phyloP scores from a whole-genome alignment of 2,888 invertebrate species.

The Cetonia aurata region DNA sequence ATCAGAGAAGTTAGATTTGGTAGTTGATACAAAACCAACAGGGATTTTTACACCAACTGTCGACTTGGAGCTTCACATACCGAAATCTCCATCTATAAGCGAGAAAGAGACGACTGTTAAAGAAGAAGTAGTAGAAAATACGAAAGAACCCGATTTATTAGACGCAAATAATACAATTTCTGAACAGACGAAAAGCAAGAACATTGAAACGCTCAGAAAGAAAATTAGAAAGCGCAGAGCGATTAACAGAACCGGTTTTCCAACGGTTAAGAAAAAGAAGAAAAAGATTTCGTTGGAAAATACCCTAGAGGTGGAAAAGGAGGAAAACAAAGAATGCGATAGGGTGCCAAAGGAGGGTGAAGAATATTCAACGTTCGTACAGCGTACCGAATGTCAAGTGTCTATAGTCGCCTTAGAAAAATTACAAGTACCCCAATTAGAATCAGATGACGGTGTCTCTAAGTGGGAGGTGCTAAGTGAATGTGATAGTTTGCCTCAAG shows the following conservation, averaged over 20 bases:
- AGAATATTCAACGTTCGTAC: conserved; percentile 75
- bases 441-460: conserved; percentile 62
- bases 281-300: conserved; percentile 68
- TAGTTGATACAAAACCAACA: conserved; percentile 68
- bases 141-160: conserved; percentile 18
- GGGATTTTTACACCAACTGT: conserved; percentile 80
- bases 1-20: conserved; percentile 64
- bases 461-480: conserved; percentile 74
- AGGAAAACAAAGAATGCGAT: conserved; percentile 67
- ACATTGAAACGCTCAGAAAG: conserved; percentile 60
- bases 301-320: conserved; percentile 46
- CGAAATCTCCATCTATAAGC: conserved; percentile 9
- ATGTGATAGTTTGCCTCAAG: conserved; percentile 73
- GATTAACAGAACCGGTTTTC: conserved; percentile 90
- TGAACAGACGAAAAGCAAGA: conserved; percentile 32
- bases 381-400: conserved; percentile 71
- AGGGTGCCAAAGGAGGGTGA: conserved; percentile 79
- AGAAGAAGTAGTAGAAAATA: conserved; percentile 48
- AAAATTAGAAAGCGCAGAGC: conserved; percentile 77
- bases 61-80: conserved; percentile 71
- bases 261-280: conserved; percentile 85
- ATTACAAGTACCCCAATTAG: conserved; percentile 65
- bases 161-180: conserved; percentile 28
- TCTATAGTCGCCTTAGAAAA: conserved; percentile 75
- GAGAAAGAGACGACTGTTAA: conserved; percentile 58